Base-by-base conservation (phyloP, 2,797 vertebrate genomes). In the Austrolebias charrua region DNA sequence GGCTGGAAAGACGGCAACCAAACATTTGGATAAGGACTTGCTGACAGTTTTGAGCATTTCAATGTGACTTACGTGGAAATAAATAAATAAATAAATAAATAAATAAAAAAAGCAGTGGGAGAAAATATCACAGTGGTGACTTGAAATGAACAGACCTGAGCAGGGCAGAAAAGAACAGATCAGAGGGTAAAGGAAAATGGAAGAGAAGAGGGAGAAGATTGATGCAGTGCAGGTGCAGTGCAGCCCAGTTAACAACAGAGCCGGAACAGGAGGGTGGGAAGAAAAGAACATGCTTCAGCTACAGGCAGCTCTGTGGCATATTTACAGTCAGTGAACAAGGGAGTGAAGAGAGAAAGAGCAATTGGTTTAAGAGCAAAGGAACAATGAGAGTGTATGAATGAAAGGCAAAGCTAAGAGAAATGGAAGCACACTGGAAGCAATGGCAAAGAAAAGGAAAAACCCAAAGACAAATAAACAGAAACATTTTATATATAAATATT, bases 221-320 rank as follows among this genome's bases (percentile, higher is more conserved):
- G 76, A 79, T 86, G 67, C 73, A 72, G 61, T 66, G 70, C 75
- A 82, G 79, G 69, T 73, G 73, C 53, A 65, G 57, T 66, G 69
- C 52, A 78, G 76, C 65, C 60, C 47, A 63, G 67, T 71, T 79
- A 63, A 66, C 60, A 54, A 54, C 0, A 16, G 58, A 71, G 56
- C 63, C 43, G 59, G 63, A 13, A 0, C 31, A 71, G 49, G 43
- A 49, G 1, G 7, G 43, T 31, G 58, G 52, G 19, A n/a, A 52
- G 54, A 50, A 54, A 66, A 1, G 18, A 65, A 62, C 16, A 44
- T 0, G 20, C 15, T 53, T 50, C 31, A 55, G 35, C 35, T 48
- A 10, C 43, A 42, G 31, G 33, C 33, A 60, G 31, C 31, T 50
- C 31, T 28, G 18, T 2, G 28, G 53, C 60, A 66, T 67, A 20